Evolutionary conservation across 2,113 vertebrate species (phyloP).

Genomic region (Pampusana beccarii): DNA sequence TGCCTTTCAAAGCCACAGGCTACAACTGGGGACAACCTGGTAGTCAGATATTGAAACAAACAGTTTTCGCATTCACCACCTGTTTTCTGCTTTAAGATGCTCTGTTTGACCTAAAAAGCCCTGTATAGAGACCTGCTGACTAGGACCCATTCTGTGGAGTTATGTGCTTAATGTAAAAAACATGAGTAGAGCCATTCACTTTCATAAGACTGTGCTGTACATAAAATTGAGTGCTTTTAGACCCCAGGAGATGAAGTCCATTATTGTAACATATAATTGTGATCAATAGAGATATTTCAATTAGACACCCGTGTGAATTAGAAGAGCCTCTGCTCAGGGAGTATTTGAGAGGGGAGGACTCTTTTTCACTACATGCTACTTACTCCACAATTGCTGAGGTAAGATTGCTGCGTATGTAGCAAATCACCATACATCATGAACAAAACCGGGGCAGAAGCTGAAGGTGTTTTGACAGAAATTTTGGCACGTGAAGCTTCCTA

Average conservation of each 20-base stretch:
- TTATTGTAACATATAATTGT: not conserved
- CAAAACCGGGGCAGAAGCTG: not conserved
- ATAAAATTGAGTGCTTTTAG: not conserved
- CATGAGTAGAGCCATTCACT: not conserved
- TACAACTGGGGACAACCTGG: not conserved
- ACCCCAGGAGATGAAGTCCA: not conserved
- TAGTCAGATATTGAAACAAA: not conserved
- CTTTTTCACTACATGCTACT: not conserved
- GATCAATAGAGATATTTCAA: not conserved
- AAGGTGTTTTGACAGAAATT: not conserved
- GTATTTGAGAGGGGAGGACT: not conserved
- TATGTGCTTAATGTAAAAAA: not conserved
- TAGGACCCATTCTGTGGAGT: not conserved
- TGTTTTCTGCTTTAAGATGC: not conserved
- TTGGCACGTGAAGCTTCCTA: not conserved
- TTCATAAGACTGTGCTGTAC: not conserved
- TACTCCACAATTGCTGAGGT: not conserved
- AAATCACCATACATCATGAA: not conserved
- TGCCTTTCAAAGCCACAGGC: not conserved
- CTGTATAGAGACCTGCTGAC: not conserved
- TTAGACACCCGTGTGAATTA: not conserved
- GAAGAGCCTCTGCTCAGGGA: not conserved
- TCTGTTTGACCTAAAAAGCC: not conserved
- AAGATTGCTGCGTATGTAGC: not conserved
- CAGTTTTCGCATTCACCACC: not conserved